Conservation (phyloP, 2,888 invertebrate genomes). For the Caenorhabditis wallacei region DNA sequence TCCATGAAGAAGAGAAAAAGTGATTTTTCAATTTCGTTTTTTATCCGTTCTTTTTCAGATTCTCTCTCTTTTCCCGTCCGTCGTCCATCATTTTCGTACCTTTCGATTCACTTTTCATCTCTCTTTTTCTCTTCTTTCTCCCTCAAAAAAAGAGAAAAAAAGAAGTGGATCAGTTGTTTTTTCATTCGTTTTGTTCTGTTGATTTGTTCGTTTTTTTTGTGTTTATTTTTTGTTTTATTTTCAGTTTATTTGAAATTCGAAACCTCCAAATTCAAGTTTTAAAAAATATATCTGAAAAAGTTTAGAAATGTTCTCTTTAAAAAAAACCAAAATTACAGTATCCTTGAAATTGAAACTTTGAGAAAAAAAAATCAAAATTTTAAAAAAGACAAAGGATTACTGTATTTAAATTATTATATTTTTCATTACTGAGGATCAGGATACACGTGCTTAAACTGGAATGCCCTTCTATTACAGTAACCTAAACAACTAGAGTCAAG, state of each 20-base stretch:
- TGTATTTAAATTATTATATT: too few relatives aligned
- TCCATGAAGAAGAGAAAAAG: neutral
- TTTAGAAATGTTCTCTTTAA: too few relatives aligned
- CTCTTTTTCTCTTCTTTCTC: constrained; percentile 3
- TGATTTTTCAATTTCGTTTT: constrained; percentile 8
- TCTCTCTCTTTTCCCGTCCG: constrained; percentile 1
- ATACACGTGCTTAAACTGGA: too few relatives aligned
- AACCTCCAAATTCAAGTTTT: neutral
- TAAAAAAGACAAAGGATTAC: too few relatives aligned
- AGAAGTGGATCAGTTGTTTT: constrained; percentile 27
- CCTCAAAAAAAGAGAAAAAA: neutral
- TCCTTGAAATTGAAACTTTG: too few relatives aligned
- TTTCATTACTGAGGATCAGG: too few relatives aligned
- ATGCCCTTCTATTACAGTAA: too few relatives aligned
- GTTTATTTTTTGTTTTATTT: constrained; percentile 2
- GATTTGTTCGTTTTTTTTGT: neutral
- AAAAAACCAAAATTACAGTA: too few relatives aligned
- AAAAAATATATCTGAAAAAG: too few relatives aligned
- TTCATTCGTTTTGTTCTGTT: neutral
- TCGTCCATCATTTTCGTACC: constrained; percentile 53
- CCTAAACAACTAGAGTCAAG: too few relatives aligned
- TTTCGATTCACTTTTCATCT: constrained; percentile 23
- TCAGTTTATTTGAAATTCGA: constrained; percentile 18
- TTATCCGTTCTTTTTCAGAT: constrained; percentile 1
- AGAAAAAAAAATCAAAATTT: too few relatives aligned